Evolutionary conservation across 1,140 invertebrate genomes (phyloP).

Genomic region (Hylyphantes graminicola): DNA sequence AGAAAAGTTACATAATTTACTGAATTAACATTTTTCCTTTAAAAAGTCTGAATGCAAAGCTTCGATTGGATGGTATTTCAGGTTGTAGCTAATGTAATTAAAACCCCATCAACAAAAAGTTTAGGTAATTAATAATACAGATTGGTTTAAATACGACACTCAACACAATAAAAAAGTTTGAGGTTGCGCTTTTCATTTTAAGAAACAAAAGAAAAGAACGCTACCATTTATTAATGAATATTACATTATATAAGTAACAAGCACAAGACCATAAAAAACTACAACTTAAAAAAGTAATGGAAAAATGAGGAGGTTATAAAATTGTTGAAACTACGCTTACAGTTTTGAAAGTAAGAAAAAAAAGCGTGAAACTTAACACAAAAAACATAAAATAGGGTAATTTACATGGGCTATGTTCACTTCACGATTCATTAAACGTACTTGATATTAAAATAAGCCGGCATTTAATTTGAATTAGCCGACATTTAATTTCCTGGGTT

Average conservation of each 20-base stretch:
- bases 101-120: too few species aligned
- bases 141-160: too few species aligned
- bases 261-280: not conserved
- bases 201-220: too few species aligned
- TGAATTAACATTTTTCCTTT: too few species aligned
- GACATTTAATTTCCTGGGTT: conserved; percentile 51
- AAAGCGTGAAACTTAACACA: not conserved
- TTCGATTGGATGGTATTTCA: too few species aligned
- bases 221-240: conserved; percentile 25
- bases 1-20: too few species aligned
- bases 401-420: conserved; percentile 44
- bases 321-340: conserved; percentile 37
- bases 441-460: conserved; percentile 49
- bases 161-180: too few species aligned
- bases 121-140: too few species aligned
- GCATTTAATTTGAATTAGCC: conserved; percentile 58
- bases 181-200: too few species aligned
- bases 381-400: conserved; percentile 51
- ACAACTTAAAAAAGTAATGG: too few species aligned
- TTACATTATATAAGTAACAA: conserved; percentile 4
- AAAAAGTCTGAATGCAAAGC: too few species aligned
- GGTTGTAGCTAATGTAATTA: too few species aligned
- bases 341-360: conserved; percentile 29
- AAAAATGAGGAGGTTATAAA: conserved; percentile 31
- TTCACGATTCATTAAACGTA: conserved; percentile 51